These are phyloP conservation scores for Diadegma fenestrale DNA, from an alignment of 2,888 invertebrate species.

Conservation along the genomic window DNA sequence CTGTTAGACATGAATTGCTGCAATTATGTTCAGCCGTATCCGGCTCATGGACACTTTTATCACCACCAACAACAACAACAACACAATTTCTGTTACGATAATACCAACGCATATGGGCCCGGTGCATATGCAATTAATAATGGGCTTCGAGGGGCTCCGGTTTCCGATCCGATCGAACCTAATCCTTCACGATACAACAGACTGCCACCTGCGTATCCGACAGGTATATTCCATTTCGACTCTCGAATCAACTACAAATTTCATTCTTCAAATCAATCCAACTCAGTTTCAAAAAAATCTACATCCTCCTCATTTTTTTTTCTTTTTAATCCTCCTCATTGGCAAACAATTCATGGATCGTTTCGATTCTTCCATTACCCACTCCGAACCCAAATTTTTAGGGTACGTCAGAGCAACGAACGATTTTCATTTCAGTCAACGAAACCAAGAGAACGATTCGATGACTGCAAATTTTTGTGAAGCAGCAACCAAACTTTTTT, in stretches of 20 bases:
- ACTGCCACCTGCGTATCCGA: conserved; percentile 81
- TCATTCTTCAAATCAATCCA: neutral
- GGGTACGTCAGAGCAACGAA: neutral
- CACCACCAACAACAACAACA: conserved; percentile 76
- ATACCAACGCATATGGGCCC: conserved; percentile 76
- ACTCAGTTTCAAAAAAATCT: neutral
- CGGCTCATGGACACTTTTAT: conserved; percentile 80
- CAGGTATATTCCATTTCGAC: conserved; percentile 77
- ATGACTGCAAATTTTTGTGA: too few relatives aligned
- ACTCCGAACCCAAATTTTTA: too few relatives aligned
- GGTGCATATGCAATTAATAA: conserved; percentile 68
- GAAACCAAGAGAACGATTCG: neutral
- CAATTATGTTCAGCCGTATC: conserved; percentile 82
- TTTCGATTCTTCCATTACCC: neutral
- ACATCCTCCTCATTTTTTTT: too few relatives aligned
- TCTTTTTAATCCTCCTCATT: too few relatives aligned
- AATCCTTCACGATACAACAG: conserved; percentile 79
- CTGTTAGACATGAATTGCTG: conserved; percentile 81
- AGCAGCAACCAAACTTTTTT: too few relatives aligned
- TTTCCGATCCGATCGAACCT: conserved; percentile 79
- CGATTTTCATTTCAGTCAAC: neutral
- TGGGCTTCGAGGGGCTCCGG: conserved; percentile 72
- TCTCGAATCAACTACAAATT: conserved; percentile 1
- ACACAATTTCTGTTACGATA: conserved; percentile 81
- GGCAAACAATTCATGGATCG: neutral